Evolutionary conservation across 2,888 invertebrate genomes (phyloP), one percentile per base, ranked within the genome.

Genomic region (Opisthograptis luteolata): DNA sequence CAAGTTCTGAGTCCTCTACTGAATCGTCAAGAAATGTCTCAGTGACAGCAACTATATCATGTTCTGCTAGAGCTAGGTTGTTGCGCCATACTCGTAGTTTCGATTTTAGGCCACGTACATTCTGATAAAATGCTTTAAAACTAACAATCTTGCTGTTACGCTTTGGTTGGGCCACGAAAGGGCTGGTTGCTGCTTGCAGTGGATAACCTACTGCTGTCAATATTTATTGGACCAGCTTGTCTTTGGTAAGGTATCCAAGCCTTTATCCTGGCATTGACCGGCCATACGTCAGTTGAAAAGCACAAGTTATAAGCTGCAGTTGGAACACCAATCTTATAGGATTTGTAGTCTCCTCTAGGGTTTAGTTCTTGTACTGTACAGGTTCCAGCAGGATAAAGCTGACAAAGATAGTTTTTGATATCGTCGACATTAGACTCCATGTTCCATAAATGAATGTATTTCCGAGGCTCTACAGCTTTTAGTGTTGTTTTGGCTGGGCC

Each of bases 241-340:
- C 7, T 22, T 7, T 22, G 5, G 7, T 22, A 22, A 2, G 22
- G 22, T 7, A 41, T 31, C 41, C 41, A 42, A 0, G 41, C 9
- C 12, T 32, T 42, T 9, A 42, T 15, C 4, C 41, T 22, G 9
- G 41, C 41, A 25, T 42, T 42, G 24, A 32, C 15, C 1, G 41
- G 41, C 41, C 41, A 42, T 2, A 42, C 32, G 0, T 42, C 24
- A 0, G 25, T 3, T 2, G 31, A 32, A 10, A 42, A 14, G 24
- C 41, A 42, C 1, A 19, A 12, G 1, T 15, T 32, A 9, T 24
- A 15, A 9, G 12, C 12, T 1, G 41, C 41, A 1, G 13, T 10
- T 0, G 41, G 32, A 8, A 42, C 32, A 2, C 25, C 41, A 8
- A 30, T 13, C 8, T 30, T 30, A 8, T 13, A 30, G 1, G 30